These are phyloP conservation scores for Probaryconus sp. DNA, from an alignment of 1,140 invertebrate genomes.

Conservation along the genomic window DNA sequence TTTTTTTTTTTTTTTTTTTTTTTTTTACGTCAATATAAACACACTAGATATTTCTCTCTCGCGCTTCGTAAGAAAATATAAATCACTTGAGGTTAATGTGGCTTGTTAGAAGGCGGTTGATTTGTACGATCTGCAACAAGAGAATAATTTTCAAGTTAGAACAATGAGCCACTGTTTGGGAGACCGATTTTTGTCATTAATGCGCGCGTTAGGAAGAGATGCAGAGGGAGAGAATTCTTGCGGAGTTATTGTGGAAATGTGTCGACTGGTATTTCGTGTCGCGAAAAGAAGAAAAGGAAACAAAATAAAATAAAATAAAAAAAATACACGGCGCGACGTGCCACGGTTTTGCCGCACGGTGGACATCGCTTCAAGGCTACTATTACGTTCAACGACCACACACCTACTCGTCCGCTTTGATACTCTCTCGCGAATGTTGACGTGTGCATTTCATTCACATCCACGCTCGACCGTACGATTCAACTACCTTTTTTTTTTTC, in stretches of 20 bases:
- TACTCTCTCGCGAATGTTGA: constrained; percentile 68
- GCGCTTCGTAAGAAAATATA: constrained; percentile 79
- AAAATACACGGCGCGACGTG: constrained; percentile 31
- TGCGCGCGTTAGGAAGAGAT: constrained; percentile 17
- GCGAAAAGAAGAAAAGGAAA: constrained; percentile 22
- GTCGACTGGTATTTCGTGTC: constrained; percentile 30
- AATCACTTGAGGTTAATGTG: constrained; percentile 80
- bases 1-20: too few species aligned
- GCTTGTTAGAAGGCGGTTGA: constrained; percentile 79
- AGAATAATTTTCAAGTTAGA: constrained; percentile 46
- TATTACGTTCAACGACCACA: constrained; percentile 73
- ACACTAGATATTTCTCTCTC: constrained; percentile 76
- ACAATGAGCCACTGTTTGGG: constrained; percentile 28
- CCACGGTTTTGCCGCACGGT: constrained; percentile 29
- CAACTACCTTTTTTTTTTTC: constrained; percentile 23
- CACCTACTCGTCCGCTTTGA: constrained; percentile 72
- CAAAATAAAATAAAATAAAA: constrained; percentile 15
- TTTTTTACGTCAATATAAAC: constrained; percentile 75
- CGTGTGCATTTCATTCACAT: constrained; percentile 70
- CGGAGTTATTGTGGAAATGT: constrained; percentile 40
- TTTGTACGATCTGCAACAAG: constrained; percentile 79
- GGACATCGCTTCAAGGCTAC: constrained; percentile 70
- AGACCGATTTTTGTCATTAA: constrained; percentile 17
- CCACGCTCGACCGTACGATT: constrained; percentile 21
- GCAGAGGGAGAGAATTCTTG: constrained; percentile 19